Conservation (phyloP, 2,113 vertebrate genomes). For the Dipodomys stephensi region DNA sequence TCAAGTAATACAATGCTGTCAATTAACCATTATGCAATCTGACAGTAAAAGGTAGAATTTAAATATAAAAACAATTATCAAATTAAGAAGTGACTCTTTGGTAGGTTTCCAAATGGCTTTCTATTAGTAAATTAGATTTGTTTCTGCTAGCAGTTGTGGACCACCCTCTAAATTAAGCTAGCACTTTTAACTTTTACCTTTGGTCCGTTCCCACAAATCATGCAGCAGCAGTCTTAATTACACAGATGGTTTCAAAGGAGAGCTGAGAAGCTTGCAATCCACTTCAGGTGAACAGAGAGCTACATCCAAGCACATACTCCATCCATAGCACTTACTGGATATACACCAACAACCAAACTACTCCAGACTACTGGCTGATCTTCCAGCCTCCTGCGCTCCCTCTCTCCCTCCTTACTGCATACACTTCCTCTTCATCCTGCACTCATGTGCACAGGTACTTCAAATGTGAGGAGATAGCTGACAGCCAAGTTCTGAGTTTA, state of each 20-base stretch:
- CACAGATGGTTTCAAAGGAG: not conserved
- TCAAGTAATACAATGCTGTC: constrained; percentile 5
- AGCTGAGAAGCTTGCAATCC: not conserved
- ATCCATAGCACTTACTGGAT: not conserved
- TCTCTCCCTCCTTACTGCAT: not conserved
- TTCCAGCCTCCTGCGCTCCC: not conserved
- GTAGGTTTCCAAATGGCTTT: constrained; percentile 43
- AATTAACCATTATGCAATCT: not conserved
- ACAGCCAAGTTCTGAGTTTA: not conserved
- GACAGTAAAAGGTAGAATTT: not conserved
- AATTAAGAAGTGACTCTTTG: not conserved
- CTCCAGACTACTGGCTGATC: not conserved
- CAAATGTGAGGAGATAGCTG: not conserved
- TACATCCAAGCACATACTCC: not conserved
- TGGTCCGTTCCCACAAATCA: not conserved
- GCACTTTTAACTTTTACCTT: constrained; percentile 1
- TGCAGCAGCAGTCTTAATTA: not conserved
- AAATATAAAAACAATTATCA: constrained; percentile 38
- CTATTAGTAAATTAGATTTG: not conserved
- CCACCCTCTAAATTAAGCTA: not conserved
- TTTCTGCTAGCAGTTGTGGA: not conserved
- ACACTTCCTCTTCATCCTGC: not conserved
- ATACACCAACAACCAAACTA: not conserved
- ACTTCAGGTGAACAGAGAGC: not conserved
- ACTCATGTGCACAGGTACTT: not conserved